Base-by-base conservation (phyloP, 1,140 invertebrate species). In the Hydropsyche tenuis region DNA sequence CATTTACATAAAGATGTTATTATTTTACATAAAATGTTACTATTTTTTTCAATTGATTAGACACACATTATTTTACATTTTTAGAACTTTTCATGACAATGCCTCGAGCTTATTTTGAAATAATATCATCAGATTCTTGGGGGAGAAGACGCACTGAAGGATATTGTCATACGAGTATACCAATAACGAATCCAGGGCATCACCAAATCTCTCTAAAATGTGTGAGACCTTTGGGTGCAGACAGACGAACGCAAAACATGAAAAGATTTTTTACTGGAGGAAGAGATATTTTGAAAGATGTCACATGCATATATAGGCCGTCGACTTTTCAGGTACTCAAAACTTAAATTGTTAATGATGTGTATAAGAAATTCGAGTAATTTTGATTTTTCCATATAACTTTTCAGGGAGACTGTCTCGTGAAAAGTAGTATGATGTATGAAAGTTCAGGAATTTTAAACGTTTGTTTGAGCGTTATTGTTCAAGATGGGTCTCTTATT, bases 241-340 rank as follows among this genome's bases (percentile, higher is more conserved):
- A 84, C 60, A 64, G 48, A 2, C 77, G 81, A 22, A 73, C 77
- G 27, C 82, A 80, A 0, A 80, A 83, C 20, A 81, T 79, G 63
- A 78, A 82, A 48, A 72, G 84, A 42, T 85, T 83, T 75, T 86
- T 86, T 75, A 75, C 84, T 0, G 85, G 85, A 1, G 85, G 82
- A 56, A 82, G 82, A 69, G 79, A 84, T 72, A 76, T 84, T 73
- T 79, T 85, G 16, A 82, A 81, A 27, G 82, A 85, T 78, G 79
- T 83, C 56, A 79, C 82, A 18, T 72, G 69, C 69, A 73, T 72
- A 0, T 60, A 68, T 48, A 51, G 12, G 11, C 22, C 65, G 4
- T 18, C n/a, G 0, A 51, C 43, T 18, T 69, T 69, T 51, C 43
- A 69, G 25, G 65, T 51, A 27, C 1, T 3, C 42, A 9, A 18